phyloP scores from a whole-genome alignment of 2,888 invertebrate species.

The Dynastes maya region DNA sequence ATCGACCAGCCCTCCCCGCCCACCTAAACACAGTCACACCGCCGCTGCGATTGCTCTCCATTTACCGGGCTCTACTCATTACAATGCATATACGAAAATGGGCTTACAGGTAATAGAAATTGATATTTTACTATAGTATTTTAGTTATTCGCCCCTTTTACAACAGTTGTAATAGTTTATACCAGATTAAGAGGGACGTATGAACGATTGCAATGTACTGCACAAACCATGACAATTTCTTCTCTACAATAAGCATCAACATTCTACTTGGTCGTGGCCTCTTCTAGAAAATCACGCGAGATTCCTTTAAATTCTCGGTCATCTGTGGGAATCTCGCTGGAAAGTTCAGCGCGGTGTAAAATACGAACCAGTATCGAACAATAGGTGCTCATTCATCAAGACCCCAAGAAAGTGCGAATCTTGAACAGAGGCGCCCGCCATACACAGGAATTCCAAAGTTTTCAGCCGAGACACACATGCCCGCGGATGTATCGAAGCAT shows the following conservation, averaged over 20 bases:
- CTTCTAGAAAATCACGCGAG: not conserved
- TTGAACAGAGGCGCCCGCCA: constrained; percentile 49
- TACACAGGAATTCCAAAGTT: constrained; percentile 46
- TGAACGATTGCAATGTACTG: not conserved
- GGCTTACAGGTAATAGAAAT: no score
- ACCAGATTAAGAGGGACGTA: no score
- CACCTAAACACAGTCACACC: no score
- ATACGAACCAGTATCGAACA: constrained; percentile 60
- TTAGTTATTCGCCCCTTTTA: no score
- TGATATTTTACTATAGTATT: no score
- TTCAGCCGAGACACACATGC: constrained; percentile 14
- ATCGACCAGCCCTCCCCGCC: no score
- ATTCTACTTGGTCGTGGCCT: not conserved
- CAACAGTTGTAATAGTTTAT: no score
- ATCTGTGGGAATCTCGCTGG: constrained; percentile 56
- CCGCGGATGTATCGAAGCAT: not conserved
- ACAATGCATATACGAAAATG: no score
- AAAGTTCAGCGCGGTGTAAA: constrained; percentile 55
- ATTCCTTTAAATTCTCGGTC: constrained; percentile 31
- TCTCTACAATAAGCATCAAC: not conserved
- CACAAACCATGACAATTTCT: not conserved
- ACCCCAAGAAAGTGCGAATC: constrained; percentile 49
- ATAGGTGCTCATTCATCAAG: constrained; percentile 59
- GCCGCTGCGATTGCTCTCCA: no score
- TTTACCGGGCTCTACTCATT: no score